Percentiles rank a stretch among this genome's conserved stretches.
Evolutionary conservation across 2,113 vertebrate species (phyloP).

Genomic region (Peromyscus maniculatus): DNA sequence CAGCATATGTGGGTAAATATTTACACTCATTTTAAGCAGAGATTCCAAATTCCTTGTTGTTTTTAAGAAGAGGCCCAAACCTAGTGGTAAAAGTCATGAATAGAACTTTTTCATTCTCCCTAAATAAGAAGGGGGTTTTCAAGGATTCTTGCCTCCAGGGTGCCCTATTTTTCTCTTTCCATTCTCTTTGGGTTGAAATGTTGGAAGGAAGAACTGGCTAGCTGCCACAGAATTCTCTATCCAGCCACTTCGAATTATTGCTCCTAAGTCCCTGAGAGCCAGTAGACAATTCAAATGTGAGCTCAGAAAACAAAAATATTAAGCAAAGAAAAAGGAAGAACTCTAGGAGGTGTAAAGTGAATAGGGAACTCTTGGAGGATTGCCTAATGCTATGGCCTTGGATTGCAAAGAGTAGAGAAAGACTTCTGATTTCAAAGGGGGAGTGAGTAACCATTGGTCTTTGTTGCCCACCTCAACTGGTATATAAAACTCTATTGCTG

Average conservation of each 20-base stretch:
- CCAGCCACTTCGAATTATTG: conserved; percentile 85
- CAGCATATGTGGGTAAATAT: conserved; percentile 85
- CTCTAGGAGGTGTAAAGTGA: neutral
- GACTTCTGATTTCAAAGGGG: neutral
- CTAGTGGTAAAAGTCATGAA: conserved; percentile 82
- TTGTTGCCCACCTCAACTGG: neutral
- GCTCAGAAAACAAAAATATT: conserved; percentile 58
- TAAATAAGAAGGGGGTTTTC: conserved; percentile 78
- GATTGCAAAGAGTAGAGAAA: neutral
- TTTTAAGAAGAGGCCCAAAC: conserved; percentile 80
- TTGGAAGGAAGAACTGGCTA: conserved; percentile 85
- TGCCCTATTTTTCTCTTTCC: conserved; percentile 71
- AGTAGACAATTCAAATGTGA: conserved; percentile 85
- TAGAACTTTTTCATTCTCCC: conserved; percentile 80
- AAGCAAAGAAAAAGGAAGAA: conserved; percentile 50
- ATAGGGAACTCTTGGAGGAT: conserved; percentile 1
- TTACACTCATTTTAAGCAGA: conserved; percentile 86
- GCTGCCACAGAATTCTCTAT: conserved; percentile 82
- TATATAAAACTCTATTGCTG: neutral
- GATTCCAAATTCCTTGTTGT: conserved; percentile 83
- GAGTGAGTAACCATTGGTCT: neutral
- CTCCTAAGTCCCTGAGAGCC: conserved; percentile 79
- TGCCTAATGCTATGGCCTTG: neutral
- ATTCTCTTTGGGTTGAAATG: conserved; percentile 71
- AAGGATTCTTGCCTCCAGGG: conserved; percentile 79